Percentiles rank a stretch among this genome's conserved stretches.
phyloP scores from a whole-genome alignment of 2,113 vertebrate genomes.

The Procavia capensis region DNA sequence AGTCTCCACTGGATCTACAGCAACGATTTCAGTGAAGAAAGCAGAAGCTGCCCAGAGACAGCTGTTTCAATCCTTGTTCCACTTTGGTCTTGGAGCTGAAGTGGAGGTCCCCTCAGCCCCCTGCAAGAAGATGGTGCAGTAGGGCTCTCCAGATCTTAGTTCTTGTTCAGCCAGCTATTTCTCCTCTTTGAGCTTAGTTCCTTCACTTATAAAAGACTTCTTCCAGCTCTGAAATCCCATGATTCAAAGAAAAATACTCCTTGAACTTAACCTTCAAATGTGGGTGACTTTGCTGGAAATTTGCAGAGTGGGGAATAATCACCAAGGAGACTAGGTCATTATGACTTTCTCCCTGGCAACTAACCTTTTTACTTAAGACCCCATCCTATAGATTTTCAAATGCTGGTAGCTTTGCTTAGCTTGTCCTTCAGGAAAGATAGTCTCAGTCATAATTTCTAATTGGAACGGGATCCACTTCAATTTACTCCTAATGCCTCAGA shows the following conservation, averaged over 20 bases:
- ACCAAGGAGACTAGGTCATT: background rate
- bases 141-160: background rate
- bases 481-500: constrained; percentile 80
- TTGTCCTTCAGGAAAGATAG: constrained; percentile 58
- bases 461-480: constrained; percentile 78
- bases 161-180: background rate
- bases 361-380: constrained; percentile 58
- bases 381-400: constrained; percentile 54
- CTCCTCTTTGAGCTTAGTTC: background rate
- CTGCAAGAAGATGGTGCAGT: background rate
- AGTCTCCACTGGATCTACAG: background rate
- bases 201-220: background rate
- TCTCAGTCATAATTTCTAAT: constrained; percentile 82
- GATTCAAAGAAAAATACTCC: constrained; percentile 39
- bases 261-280: constrained; percentile 57
- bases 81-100: background rate
- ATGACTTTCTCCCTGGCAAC: constrained; percentile 16
- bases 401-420: constrained; percentile 38
- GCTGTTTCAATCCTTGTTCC: background rate
- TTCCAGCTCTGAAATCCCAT: constrained; percentile 13
- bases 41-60: background rate
- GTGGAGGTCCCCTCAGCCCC: fast-evolving
- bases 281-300: background rate
- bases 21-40: background rate
- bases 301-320: background rate